A percentile compares a stretch with the other conserved stretches of the same genome.
These are phyloP conservation scores for Oplegnathus fasciatus DNA, from an alignment of 2,113 vertebrate genomes.

Conservation along the genomic window DNA sequence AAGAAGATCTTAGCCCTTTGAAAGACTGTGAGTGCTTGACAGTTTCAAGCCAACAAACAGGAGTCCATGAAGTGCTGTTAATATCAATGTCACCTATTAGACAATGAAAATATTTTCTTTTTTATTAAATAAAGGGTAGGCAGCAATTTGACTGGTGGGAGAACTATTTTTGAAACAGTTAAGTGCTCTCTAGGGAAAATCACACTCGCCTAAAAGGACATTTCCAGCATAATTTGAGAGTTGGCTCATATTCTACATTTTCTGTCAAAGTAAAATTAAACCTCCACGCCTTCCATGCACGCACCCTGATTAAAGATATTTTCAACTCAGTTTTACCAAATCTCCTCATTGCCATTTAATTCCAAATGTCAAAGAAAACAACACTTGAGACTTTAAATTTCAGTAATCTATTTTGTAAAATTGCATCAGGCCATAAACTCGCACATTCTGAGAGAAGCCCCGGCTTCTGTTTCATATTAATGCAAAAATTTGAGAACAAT, in stretches of 20 bases:
- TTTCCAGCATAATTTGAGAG: neutral
- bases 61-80: constrained; percentile 5
- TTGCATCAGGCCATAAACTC: constrained; percentile 2
- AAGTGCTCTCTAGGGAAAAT: constrained; percentile 16
- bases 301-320: neutral
- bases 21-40: constrained; percentile 8
- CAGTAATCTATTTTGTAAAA: constrained; percentile 15
- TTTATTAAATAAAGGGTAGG: neutral
- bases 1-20: neutral
- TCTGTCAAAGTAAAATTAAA: neutral
- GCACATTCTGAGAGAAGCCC: neutral
- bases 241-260: constrained; percentile 26
- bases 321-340: constrained; percentile 1
- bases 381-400: neutral
- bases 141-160: constrained; percentile 1
- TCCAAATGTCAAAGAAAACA: constrained; percentile 16
- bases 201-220: constrained; percentile 6
- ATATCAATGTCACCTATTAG: constrained; percentile 24
- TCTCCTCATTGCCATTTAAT: neutral
- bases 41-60: constrained; percentile 27
- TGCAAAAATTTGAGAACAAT: neutral
- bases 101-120: constrained; percentile 11
- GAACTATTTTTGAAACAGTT: constrained; percentile 43
- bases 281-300: neutral
- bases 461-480: neutral